Evolutionary conservation across 2,888 invertebrate genomes (phyloP).

Genomic region (Diachrysia chrysitis): DNA sequence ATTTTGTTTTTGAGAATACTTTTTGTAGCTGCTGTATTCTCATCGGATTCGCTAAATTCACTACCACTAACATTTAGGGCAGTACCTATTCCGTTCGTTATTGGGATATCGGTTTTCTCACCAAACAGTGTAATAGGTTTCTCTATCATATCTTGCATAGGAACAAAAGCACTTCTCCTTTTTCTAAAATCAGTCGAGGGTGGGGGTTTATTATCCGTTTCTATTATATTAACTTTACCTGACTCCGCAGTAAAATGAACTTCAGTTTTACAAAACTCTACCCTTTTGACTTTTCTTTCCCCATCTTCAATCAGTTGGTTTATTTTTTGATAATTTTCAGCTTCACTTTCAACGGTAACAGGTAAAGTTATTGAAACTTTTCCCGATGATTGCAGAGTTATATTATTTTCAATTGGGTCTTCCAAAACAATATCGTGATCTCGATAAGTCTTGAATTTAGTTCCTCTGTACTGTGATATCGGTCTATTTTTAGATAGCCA

Average conservation of each 20-base stretch:
- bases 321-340: slow-evolving; percentile 66
- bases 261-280: slow-evolving; percentile 96
- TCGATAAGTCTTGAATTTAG: slow-evolving; percentile 70
- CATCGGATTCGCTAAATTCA: slow-evolving; percentile 82
- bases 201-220: slow-evolving; percentile 96
- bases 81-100: slow-evolving; percentile 58
- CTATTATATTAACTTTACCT: slow-evolving; percentile 95
- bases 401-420: slow-evolving; percentile 72
- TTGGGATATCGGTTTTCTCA: slow-evolving; percentile 72
- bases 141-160: slow-evolving; percentile 80
- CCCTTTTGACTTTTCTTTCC: slow-evolving; percentile 91
- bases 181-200: slow-evolving; percentile 94
- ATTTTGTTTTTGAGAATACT: slow-evolving; percentile 94
- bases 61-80: slow-evolving; percentile 59
- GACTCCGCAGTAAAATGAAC: slow-evolving; percentile 96
- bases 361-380: slow-evolving; percentile 84
- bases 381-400: slow-evolving; percentile 79
- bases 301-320: slow-evolving; percentile 72
- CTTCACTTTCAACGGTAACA: slow-evolving; percentile 73
- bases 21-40: slow-evolving; percentile 89
- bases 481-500: slow-evolving; percentile 83
- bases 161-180: slow-evolving; percentile 89
- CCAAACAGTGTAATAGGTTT: slow-evolving; percentile 92
- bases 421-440: slow-evolving; percentile 71
- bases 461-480: slow-evolving; percentile 69